Evolutionary conservation across 2,888 invertebrate species (phyloP), one percentile per base, ranked within the genome.

Genomic region (Meliscaeva auricollis): DNA sequence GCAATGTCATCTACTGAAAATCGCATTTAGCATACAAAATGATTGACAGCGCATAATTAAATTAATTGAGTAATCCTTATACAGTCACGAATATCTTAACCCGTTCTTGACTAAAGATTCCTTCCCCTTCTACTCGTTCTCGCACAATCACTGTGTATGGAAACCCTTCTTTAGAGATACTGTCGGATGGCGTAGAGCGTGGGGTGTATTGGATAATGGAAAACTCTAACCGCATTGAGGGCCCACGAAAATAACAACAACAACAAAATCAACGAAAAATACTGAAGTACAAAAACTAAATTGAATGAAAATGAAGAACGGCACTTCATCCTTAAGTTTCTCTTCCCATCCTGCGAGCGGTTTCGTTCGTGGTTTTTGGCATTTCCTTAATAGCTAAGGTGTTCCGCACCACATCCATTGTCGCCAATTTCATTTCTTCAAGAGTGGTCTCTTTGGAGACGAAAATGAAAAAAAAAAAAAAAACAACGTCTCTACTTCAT

Each of bases 41-140:
- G 92, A 92, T 92, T 92, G 92, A 92, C 92, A 92, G 92, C 91
- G 90, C 92, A 92, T 92, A 92, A 92, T 92, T 92, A 92, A 92
- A 92, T 92, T 92, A 92, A 92, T 92, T 92, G 92, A 92, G 91
- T 92, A 92, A 92, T 92, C 92, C 92, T 92, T 90, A 78, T 74
- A 87, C 69, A 85, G 81, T 73, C 85, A 77, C 76, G 85, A 81
- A 77, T 60, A 77, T 85, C 85, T 85, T 85, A 85, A 78, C 73
- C 79, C 82, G 52, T 84, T 81, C 69, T 76, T 69, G 46, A 3
- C 58, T 62, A 52, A 46, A 44, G 72, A 70, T 50, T 81, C 48
- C 74, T 13, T 74, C 44, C 77, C 66, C 72, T 6, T 77, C 84
- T 9, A 11, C 11, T 38, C 35, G n/a, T 11, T 11, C 9, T 38